Conservation (phyloP, 2,888 invertebrate genomes). For the Graphium colonna region DNA sequence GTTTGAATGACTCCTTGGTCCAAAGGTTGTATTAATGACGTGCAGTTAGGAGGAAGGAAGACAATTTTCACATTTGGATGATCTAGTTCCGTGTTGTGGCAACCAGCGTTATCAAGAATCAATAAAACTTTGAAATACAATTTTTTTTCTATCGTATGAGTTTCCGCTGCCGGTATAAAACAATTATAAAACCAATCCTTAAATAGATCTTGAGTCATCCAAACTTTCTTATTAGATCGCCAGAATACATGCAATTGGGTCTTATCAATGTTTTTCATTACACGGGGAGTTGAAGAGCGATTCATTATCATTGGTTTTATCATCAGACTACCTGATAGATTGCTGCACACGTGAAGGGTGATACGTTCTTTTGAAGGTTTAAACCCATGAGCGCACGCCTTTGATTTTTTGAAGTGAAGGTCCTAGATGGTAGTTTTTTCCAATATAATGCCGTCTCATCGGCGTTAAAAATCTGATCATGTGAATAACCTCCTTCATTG, state of each 20-base stretch:
- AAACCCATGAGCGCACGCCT: background rate
- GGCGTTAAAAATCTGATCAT: conserved; percentile 25
- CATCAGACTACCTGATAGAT: conserved; percentile 32
- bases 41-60: conserved; percentile 3
- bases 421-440: background rate
- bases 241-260: conserved; percentile 21
- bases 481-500: conserved; percentile 12
- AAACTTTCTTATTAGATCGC: conserved; percentile 32
- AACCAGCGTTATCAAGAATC: background rate
- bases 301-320: conserved; percentile 32
- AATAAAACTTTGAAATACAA: conserved; percentile 1
- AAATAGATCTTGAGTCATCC: conserved; percentile 29
- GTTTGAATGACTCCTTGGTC: conserved; percentile 8
- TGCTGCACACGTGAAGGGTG: conserved; percentile 5
- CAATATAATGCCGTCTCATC: conserved; percentile 29
- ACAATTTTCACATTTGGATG: background rate
- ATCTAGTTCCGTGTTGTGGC: background rate
- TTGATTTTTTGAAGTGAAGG: conserved; percentile 5
- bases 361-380: conserved; percentile 7
- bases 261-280: background rate
- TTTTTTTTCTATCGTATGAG: background rate
- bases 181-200: conserved; percentile 30
- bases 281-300: conserved; percentile 17
- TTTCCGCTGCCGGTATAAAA: conserved; percentile 27
- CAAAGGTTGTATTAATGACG: conserved; percentile 7